Evolutionary conservation across 2,113 vertebrate genomes (phyloP).

Genomic region (Orycteropus afer): DNA sequence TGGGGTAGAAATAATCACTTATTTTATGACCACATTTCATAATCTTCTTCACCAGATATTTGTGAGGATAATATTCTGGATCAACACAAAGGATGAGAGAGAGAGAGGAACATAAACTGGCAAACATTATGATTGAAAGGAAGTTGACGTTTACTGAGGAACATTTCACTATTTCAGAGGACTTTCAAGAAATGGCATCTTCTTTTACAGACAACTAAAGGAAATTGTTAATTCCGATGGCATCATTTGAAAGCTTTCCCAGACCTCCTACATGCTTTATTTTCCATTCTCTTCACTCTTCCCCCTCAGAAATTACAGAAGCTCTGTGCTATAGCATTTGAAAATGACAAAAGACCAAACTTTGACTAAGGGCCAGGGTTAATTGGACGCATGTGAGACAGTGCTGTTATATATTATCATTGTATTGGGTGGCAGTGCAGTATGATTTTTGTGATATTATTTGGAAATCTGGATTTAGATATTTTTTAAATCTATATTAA

Average conservation of each 20-base stretch:
- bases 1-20: slow-evolving; percentile 62
- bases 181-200: slow-evolving; percentile 43
- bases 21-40: slow-evolving; percentile 60
- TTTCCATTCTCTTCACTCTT: not conserved
- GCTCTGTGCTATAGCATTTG: not conserved
- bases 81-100: not conserved
- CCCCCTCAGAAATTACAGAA: not conserved
- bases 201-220: not conserved
- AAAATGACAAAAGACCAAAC: not conserved
- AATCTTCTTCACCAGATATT: slow-evolving; percentile 55
- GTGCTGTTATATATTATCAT: not conserved
- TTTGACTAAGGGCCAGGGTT: not conserved
- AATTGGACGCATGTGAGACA: not conserved
- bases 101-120: slow-evolving; percentile 13
- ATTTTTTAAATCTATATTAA: not conserved
- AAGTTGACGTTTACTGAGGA: slow-evolving; percentile 18
- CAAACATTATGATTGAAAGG: slow-evolving; percentile 31
- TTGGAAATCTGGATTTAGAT: slow-evolving; percentile 49
- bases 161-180: slow-evolving; percentile 22
- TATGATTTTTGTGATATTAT: not conserved
- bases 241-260: not conserved
- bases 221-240: not conserved
- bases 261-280: not conserved
- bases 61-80: slow-evolving; percentile 41
- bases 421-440: not conserved